These are phyloP conservation scores for Piliocolobus tephrosceles DNA, from an alignment of 2,113 vertebrate genomes.

Conservation along the genomic window DNA sequence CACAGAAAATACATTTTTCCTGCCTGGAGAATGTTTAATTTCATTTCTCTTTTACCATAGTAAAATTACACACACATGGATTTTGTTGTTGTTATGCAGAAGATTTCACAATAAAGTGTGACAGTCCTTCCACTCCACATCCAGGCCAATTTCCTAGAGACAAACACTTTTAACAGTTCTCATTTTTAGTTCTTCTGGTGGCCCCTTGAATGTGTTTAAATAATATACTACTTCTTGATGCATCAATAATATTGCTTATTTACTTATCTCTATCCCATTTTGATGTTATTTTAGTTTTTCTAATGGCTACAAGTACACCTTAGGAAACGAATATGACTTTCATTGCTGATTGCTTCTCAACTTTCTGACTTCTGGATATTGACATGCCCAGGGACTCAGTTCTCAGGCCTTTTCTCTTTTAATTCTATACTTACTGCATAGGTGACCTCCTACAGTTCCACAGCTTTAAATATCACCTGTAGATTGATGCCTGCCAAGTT, in stretches of 20 bases:
- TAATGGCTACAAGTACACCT: background rate
- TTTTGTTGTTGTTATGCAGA: background rate
- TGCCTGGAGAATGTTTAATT: slow-evolving; percentile 46
- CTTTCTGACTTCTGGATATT: background rate
- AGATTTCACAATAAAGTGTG: background rate
- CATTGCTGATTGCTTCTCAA: background rate
- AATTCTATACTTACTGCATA: background rate
- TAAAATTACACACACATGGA: background rate
- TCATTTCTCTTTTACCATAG: slow-evolving; percentile 41
- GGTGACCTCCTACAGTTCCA: background rate
- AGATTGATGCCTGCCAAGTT: background rate
- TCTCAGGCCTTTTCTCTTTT: background rate
- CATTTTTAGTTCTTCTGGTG: background rate
- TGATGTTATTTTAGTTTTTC: background rate
- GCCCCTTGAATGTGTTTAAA: background rate
- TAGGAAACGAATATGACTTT: background rate
- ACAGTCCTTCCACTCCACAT: background rate
- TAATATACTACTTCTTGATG: background rate
- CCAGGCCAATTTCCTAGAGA: background rate
- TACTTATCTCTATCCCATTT: background rate
- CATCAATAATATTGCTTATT: background rate
- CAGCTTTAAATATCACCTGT: background rate
- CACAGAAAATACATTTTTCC: slow-evolving; percentile 6
- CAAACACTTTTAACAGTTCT: background rate
- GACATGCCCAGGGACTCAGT: background rate